Evolutionary conservation across 2,797 vertebrate genomes (phyloP).

Genomic region (Siniperca obscura): DNA sequence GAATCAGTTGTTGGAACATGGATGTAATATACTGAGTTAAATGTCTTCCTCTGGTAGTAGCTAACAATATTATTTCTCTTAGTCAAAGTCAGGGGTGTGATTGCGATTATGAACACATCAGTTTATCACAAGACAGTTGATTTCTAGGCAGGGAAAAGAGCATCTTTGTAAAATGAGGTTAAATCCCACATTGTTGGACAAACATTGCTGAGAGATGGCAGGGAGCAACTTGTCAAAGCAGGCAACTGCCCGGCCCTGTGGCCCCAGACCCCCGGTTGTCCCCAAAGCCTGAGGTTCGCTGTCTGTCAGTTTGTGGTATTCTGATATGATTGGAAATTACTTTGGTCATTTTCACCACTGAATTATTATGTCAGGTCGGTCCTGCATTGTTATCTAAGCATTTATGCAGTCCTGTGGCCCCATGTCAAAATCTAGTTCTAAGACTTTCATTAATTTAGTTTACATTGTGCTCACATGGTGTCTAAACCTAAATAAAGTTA

Average conservation of each 20-base stretch:
- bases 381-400: background rate
- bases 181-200: background rate
- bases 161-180: background rate
- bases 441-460: background rate
- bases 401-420: background rate
- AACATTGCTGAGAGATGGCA: background rate
- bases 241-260: background rate
- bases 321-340: background rate
- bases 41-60: background rate
- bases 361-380: background rate
- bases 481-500: background rate
- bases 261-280: background rate
- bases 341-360: background rate
- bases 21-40: background rate
- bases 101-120: background rate
- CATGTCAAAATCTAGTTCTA: background rate
- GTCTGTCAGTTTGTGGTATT: background rate
- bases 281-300: background rate
- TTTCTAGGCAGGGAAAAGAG: background rate
- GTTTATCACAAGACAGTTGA: background rate
- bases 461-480: background rate
- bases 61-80: background rate
- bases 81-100: background rate
- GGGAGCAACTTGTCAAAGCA: background rate
- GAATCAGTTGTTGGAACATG: background rate